These are phyloP conservation scores for Epinephelus awoara DNA, from an alignment of 2,797 vertebrate genomes.

Conservation along the genomic window DNA sequence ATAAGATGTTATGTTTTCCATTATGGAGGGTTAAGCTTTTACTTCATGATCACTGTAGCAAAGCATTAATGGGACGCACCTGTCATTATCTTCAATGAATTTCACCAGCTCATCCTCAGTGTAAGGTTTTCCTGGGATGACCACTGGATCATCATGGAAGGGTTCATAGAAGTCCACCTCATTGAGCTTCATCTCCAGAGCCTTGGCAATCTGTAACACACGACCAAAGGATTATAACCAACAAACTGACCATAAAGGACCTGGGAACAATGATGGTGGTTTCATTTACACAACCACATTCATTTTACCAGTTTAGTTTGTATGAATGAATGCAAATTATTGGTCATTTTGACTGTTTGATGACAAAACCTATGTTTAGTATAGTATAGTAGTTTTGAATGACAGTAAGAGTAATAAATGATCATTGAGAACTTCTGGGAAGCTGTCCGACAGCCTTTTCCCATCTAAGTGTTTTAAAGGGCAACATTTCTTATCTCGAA, in stretches of 20 bases:
- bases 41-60: not conserved
- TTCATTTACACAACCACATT: not conserved
- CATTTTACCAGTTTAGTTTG: not conserved
- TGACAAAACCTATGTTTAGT: not conserved
- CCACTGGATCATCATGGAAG: constrained; percentile 89
- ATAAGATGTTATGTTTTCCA: constrained; percentile 2
- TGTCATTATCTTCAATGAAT: constrained; percentile 90
- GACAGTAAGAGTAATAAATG: not conserved
- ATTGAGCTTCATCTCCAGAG: constrained; percentile 90
- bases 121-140: constrained; percentile 93
- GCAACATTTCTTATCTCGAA: too few relatives aligned
- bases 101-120: constrained; percentile 90
- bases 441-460: too few relatives aligned
- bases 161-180: constrained; percentile 95
- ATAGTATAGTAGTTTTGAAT: not conserved
- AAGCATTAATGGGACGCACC: constrained; percentile 71
- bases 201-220: constrained; percentile 86
- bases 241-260: not conserved
- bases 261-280: not conserved
- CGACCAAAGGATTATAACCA: constrained; percentile 14
- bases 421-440: too few relatives aligned
- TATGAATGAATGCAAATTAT: not conserved
- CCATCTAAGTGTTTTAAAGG: too few relatives aligned
- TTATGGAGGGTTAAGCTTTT: not conserved
- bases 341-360: not conserved